A percentile compares a stretch with the other conserved stretches of the same genome.
phyloP scores from a whole-genome alignment of 1,140 invertebrate genomes.

The Dendrolimus kikuchii region DNA sequence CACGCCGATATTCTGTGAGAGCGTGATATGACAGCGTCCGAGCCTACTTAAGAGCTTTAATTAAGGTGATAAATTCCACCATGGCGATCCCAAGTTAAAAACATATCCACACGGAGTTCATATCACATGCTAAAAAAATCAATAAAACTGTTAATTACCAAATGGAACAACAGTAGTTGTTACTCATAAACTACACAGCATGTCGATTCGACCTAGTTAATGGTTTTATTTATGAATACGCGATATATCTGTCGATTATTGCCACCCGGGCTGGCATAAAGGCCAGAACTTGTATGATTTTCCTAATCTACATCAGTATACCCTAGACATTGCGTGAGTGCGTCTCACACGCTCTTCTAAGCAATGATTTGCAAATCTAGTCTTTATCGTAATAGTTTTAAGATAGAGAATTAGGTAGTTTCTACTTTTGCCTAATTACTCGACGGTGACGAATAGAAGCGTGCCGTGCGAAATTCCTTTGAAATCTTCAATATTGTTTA shows the following conservation, averaged over 20 bases:
- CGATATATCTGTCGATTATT: conserved; percentile 20
- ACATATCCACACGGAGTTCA: too few relatives aligned
- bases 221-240: conserved; percentile 14
- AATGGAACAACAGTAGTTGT: too few relatives aligned
- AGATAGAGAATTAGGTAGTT: conserved; percentile 13
- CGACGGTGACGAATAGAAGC: conserved; percentile 55
- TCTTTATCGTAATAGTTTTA: conserved; percentile 13
- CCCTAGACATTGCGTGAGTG: conserved; percentile 45
- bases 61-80: too few relatives aligned
- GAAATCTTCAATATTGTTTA: conserved; percentile 43
- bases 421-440: conserved; percentile 46
- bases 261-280: conserved; percentile 34
- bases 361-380: conserved; percentile 2
- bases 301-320: conserved; percentile 30
- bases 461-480: conserved; percentile 57
- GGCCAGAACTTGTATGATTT: conserved; percentile 14
- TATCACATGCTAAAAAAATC: too few relatives aligned
- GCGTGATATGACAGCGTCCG: too few relatives aligned
- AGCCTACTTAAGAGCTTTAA: too few relatives aligned
- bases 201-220: conserved; percentile 13
- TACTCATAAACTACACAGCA: too few relatives aligned
- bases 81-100: too few relatives aligned
- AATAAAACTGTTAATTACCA: too few relatives aligned
- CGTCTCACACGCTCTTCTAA: conserved; percentile 39
- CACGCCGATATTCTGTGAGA: too few relatives aligned